Evolutionary conservation across 2,888 invertebrate genomes (phyloP), one percentile per base, ranked within the genome.

Genomic region (Tribolium freemani): DNA sequence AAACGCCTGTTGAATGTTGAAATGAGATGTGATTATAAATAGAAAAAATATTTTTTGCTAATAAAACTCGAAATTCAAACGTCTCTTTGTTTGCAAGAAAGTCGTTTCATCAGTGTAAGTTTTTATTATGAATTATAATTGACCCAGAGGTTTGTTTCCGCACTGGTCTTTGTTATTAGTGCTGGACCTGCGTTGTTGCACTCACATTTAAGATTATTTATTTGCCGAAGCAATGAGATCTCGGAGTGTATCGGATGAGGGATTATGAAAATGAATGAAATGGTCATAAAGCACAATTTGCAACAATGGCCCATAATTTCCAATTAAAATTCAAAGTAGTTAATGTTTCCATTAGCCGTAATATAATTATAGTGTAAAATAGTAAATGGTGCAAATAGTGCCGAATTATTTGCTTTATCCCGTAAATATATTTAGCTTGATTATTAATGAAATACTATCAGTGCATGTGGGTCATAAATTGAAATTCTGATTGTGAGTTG

Each of bases 301-400:
- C 53, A 58, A 57, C 60, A 48, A 31, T 60, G 53, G 21, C 21
- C 58, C 58, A 71, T 71, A 71, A 71, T 66, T 71, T 71, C 66
- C 71, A 71, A 71, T 71, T 71, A 66, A 71, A 66, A 71, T 64
- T 46, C 30, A 56, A 70, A 58, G 53, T 66, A 71, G 66, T 71
- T 71, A 66, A 66, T 67, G 58, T 58, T 71, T 71, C 71, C 71
- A 71, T 71, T 71, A 71, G 66, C 71, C 31, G 45, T 46, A 67
- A 67, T 60, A 66, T 71, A 71, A 71, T 71, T 67, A 71, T 16
- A 21, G 56, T 53, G 66, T 60, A 30, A 71, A 71, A 50, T 67
- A 53, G 46, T 71, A 60, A 66, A 71, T 66, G 60, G 54, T 45
- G 58, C 46, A 71, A 67, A 71, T 58, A 58, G 9, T 48, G 38